A percentile compares a stretch with the other conserved stretches of the same genome.
These are phyloP conservation scores for Rhea pennata DNA, from an alignment of 2,113 vertebrate species.

Conservation along the genomic window DNA sequence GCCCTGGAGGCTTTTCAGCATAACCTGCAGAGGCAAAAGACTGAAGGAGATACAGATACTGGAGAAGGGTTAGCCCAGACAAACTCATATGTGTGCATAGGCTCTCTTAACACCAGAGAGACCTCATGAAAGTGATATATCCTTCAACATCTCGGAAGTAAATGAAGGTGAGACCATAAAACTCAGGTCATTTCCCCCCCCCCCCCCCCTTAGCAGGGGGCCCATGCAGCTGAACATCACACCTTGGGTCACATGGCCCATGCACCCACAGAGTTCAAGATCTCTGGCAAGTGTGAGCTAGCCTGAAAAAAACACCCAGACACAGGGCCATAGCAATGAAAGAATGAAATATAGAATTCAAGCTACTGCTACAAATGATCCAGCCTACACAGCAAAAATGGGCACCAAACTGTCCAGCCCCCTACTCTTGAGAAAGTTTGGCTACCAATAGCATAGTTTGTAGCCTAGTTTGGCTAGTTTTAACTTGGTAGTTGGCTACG, in stretches of 20 bases:
- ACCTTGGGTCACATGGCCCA: accelerated
- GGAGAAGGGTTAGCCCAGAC: background rate
- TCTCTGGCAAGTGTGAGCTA: background rate
- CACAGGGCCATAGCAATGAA: accelerated
- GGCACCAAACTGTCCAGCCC: accelerated
- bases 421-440: accelerated
- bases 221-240: background rate
- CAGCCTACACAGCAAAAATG: background rate
- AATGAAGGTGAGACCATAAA: background rate
- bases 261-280: background rate
- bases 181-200: background rate
- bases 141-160: background rate
- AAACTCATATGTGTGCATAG: accelerated
- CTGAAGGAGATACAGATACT: accelerated
- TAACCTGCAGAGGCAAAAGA: background rate
- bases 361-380: background rate
- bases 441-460: accelerated
- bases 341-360: accelerated
- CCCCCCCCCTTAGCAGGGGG: too few relatives aligned
- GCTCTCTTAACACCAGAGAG: background rate
- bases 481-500: background rate
- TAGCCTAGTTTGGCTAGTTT: background rate
- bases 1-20: background rate
- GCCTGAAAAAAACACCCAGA: background rate
- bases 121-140: accelerated